Conservation (phyloP, 2,113 vertebrate species). For the Peromyscus polionotus region DNA sequence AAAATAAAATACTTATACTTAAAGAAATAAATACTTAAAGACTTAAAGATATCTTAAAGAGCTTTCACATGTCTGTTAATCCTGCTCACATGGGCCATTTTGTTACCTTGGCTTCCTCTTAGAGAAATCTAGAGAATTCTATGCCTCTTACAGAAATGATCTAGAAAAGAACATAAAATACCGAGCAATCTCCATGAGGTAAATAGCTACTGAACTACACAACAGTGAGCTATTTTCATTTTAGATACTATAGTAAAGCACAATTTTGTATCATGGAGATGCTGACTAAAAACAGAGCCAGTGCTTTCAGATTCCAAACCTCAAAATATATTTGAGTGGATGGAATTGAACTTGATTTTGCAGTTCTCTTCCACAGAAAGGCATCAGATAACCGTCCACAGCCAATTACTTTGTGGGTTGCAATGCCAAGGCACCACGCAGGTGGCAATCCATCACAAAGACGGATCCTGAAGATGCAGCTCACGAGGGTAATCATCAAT, state of each 20-base stretch:
- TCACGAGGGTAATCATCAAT: not conserved
- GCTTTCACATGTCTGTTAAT: not conserved
- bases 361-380: constrained; percentile 34
- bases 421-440: constrained; percentile 66
- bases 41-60: not conserved
- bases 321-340: constrained; percentile 24
- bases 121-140: constrained; percentile 38
- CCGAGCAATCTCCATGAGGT: not conserved
- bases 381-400: constrained; percentile 1
- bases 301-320: constrained; percentile 27
- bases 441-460: constrained; percentile 63
- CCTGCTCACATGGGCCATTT: not conserved
- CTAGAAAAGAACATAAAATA: constrained; percentile 19
- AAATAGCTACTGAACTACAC: not conserved
- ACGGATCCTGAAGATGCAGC: not conserved
- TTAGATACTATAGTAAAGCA: not conserved
- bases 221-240: not conserved
- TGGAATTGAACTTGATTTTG: constrained; percentile 48
- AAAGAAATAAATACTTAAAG: not conserved
- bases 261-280: not conserved
- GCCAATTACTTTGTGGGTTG: constrained; percentile 68
- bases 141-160: constrained; percentile 6
- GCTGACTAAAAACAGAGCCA: constrained; percentile 32
- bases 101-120: not conserved
- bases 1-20: not conserved